Evolutionary conservation across 2,797 vertebrate species (phyloP), one percentile per base, ranked within the genome.

Genomic region (Sebastes umbrosus): DNA sequence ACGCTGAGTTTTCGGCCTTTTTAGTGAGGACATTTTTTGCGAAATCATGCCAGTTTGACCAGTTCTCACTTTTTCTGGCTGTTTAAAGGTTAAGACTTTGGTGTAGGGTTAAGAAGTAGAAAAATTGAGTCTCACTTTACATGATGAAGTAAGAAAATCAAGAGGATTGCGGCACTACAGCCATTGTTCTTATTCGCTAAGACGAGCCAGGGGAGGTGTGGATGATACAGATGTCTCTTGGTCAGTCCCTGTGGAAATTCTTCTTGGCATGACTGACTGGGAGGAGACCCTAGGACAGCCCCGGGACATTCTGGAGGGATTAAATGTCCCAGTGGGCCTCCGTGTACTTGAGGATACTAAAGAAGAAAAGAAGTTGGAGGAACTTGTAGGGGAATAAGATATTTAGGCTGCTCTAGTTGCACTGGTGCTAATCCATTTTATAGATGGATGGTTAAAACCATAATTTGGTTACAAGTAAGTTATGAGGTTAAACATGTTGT

Each of bases 271-370:
- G 63, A 79, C 66, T 57, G 59, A 77, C 65, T 43, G 7, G 24
- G 31, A 76, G 25, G 54, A 74, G 59, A 71, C 60, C 62, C 43
- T 58, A 52, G 34, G 22, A 79, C 27, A 69, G 60, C 58, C 34
- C 60, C 2, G 8, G 59, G 87, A 77, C 31, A 62, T 62, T 58
- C 76, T 83, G 77, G 43, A 66, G 74, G 83, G 83, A 87, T 86
- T 90, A 78, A 52, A 58, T 75, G 25, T 79, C 79, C 71, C 86
- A 71, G 18, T 65, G 70, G 81, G 22, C 27, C 7, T 73, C 66
- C 0, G 25, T 59, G 72, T 65, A 66, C 69, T 78, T 67, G 63
- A 83, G 73, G 73, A 73, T 29, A 80, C 54, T 27, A 55, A 83
- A 64, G 52, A 78, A 32, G 8, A 29, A 71, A 67, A 65, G 64